These are phyloP conservation scores for Oreochromis spilurus DNA, from an alignment of 2,113 vertebrate genomes.

Conservation along the genomic window DNA sequence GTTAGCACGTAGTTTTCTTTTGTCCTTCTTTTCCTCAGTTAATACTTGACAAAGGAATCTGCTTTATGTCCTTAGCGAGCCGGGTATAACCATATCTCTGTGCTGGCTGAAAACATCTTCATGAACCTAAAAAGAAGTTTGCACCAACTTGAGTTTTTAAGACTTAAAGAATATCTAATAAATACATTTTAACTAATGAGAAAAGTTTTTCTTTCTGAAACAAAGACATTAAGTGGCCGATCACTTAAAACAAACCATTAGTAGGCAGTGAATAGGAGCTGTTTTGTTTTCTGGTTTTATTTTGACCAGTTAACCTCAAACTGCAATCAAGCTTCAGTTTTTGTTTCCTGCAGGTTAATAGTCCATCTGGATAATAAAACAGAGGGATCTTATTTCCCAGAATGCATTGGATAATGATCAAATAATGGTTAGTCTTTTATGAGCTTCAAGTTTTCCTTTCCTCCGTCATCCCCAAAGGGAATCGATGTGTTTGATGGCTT, in stretches of 20 bases:
- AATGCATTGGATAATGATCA: background rate
- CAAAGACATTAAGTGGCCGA: background rate
- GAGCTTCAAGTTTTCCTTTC: background rate
- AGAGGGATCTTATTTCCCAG: background rate
- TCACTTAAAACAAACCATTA: background rate
- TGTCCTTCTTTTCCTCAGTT: background rate
- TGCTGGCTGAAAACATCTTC: background rate
- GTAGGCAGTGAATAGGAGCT: background rate
- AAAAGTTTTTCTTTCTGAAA: background rate
- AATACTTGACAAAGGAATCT: background rate
- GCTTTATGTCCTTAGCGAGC: background rate
- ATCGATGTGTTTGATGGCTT: background rate
- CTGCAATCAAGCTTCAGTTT: background rate
- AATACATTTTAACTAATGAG: background rate
- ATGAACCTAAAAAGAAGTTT: background rate
- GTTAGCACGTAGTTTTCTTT: background rate
- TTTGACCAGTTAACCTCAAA: background rate
- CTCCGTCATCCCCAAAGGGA: background rate
- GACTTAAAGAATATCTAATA: background rate
- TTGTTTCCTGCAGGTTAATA: background rate
- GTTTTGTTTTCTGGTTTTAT: background rate
- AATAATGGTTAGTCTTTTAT: background rate
- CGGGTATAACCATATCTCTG: background rate
- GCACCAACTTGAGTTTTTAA: background rate
- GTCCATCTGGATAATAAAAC: background rate